phyloP scores from a whole-genome alignment of 2,888 invertebrate species.

The Aleiodes alternator region DNA sequence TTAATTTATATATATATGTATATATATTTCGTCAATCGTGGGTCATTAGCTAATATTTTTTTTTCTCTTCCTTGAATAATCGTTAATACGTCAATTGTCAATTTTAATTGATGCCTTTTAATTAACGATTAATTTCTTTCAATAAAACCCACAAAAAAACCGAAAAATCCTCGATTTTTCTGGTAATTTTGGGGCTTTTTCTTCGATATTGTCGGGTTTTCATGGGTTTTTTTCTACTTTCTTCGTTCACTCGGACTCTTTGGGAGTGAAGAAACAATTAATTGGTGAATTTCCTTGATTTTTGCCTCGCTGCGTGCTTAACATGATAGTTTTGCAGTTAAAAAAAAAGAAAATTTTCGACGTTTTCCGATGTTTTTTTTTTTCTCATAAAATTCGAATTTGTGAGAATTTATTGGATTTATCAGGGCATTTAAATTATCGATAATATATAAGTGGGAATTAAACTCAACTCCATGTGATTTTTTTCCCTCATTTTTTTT shows the following conservation, averaged over 20 bases:
- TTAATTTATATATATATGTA: too few species aligned
- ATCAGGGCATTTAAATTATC: conserved; percentile 33
- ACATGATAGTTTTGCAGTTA: conserved; percentile 37
- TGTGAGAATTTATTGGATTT: conserved; percentile 28
- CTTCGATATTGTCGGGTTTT: neutral
- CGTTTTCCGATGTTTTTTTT: neutral
- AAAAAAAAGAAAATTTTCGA: conserved; percentile 16
- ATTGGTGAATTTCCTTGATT: conserved; percentile 16
- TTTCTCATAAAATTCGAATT: conserved; percentile 14
- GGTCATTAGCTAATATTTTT: too few species aligned
- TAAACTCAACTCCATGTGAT: neutral
- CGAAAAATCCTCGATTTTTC: conserved; percentile 4
- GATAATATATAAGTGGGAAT: neutral
- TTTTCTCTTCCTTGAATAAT: too few species aligned
- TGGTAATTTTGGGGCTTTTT: neutral
- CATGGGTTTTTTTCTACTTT: neutral
- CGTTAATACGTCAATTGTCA: too few species aligned
- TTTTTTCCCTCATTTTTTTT: neutral
- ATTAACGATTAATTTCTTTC: too few species aligned
- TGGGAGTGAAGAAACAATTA: conserved; percentile 2
- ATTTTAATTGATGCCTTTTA: too few species aligned
- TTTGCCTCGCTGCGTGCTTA: conserved; percentile 41
- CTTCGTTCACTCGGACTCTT: neutral
- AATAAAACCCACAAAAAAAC: too few species aligned
- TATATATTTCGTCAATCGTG: too few species aligned